A percentile compares a stretch with the other conserved stretches of the same genome.
Conservation (phyloP, 2,113 vertebrate genomes). For the Caranx melampygus region DNA sequence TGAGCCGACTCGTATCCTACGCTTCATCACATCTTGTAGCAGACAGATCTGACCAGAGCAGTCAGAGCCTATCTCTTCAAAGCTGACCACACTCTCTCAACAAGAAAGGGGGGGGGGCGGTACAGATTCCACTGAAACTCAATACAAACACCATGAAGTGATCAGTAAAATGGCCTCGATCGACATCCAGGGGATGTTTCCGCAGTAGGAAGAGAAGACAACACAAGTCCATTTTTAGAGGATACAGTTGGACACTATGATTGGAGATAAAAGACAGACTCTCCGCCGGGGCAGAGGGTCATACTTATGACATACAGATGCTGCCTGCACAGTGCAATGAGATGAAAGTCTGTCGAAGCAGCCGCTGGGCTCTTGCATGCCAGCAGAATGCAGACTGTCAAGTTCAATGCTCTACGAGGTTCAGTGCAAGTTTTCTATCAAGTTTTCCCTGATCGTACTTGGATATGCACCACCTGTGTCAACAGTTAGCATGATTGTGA, state of each 20-base stretch:
- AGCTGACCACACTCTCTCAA: conserved; percentile 40
- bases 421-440: background rate
- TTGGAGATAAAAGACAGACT: conserved; percentile 55
- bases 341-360: conserved; percentile 49
- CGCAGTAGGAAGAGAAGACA: conserved; percentile 3
- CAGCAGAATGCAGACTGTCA: conserved; percentile 23
- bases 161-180: conserved; percentile 20
- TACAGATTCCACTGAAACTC: conserved; percentile 13
- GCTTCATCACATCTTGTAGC: conserved; percentile 29
- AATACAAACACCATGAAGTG: conserved; percentile 63
- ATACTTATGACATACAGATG: conserved; percentile 74
- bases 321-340: conserved; percentile 23
- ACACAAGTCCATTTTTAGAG: background rate
- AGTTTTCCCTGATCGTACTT: conserved; percentile 42
- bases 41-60: conserved; percentile 3
- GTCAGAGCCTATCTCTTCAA: conserved; percentile 37
- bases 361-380: conserved; percentile 32
- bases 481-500: conserved; percentile 39
- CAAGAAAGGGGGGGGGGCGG: background rate
- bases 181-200: conserved; percentile 12
- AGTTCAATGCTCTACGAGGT: background rate
- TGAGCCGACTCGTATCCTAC: background rate
- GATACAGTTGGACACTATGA: conserved; percentile 12
- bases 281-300: conserved; percentile 37
- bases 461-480: conserved; percentile 60